Evolutionary conservation across 2,797 vertebrate genomes (phyloP).

Genomic region (Geotrypetes seraphini): DNA sequence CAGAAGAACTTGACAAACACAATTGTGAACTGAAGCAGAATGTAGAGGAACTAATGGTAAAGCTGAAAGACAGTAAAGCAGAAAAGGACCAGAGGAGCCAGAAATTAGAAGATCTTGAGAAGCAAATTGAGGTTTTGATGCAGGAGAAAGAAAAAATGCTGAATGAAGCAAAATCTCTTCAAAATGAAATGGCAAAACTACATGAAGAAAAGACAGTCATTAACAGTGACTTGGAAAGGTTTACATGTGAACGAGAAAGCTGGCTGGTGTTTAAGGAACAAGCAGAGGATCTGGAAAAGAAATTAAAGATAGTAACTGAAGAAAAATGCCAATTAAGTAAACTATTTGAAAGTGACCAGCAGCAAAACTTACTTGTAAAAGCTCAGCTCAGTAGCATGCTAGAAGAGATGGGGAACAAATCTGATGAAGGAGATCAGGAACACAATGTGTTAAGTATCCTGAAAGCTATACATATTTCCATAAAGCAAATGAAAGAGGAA

Average conservation of each 20-base stretch:
- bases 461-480: constrained; percentile 28
- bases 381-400: constrained; percentile 37
- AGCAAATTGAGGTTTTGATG: constrained; percentile 43
- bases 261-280: constrained; percentile 32
- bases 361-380: constrained; percentile 30
- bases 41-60: constrained; percentile 43
- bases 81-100: constrained; percentile 34
- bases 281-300: constrained; percentile 37
- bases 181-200: constrained; percentile 49
- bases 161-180: constrained; percentile 31
- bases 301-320: constrained; percentile 25
- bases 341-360: constrained; percentile 37
- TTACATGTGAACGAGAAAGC: constrained; percentile 31
- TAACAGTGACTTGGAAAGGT: constrained; percentile 25
- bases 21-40: constrained; percentile 50
- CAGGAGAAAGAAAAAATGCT: constrained; percentile 49
- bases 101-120: constrained; percentile 38
- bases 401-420: constrained; percentile 20
- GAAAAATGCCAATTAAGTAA: constrained; percentile 41
- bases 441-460: constrained; percentile 35
- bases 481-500: constrained; percentile 48
- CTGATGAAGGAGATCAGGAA: constrained; percentile 27
- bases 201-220: constrained; percentile 37
- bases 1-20: constrained; percentile 37
- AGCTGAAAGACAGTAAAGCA: constrained; percentile 38